phyloP scores from a whole-genome alignment of 2,888 invertebrate species.

The Siphonodentalium dalli region DNA sequence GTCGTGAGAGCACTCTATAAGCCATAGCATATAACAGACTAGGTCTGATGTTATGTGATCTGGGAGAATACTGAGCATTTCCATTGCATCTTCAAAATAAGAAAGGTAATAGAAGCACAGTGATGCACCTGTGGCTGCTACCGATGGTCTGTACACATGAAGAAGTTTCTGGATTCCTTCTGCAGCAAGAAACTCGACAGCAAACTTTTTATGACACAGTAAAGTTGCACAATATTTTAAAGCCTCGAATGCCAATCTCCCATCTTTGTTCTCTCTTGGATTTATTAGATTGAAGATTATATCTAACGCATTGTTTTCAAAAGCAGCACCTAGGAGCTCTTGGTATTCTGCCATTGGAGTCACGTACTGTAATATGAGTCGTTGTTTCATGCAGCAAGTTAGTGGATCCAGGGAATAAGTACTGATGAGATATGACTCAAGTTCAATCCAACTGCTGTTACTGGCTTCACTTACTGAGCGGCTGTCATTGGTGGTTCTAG shows the following conservation, averaged over 20 bases:
- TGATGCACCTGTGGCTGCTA: constrained; percentile 95
- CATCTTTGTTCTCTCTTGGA: constrained; percentile 85
- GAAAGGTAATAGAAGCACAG: constrained; percentile 96
- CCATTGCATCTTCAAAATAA: constrained; percentile 98
- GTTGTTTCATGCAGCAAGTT: constrained; percentile 86
- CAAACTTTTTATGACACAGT: constrained; percentile 97
- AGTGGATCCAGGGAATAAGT: constrained; percentile 89
- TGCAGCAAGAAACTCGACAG: constrained; percentile 90
- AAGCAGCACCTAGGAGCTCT: constrained; percentile 91
- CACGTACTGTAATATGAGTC: constrained; percentile 91
- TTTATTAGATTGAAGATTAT: constrained; percentile 90
- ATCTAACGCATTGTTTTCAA: constrained; percentile 90
- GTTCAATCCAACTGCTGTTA: constrained; percentile 90
- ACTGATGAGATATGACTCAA: constrained; percentile 88
- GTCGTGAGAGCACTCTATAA: constrained; percentile 94
- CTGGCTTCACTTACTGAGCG: constrained; percentile 70
- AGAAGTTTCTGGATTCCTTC: constrained; percentile 86
- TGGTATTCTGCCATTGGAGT: constrained; percentile 98
- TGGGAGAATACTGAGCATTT: constrained; percentile 81
- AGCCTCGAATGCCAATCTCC: constrained; percentile 93
- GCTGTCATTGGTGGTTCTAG: constrained; percentile 10
- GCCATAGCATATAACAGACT: constrained; percentile 91
- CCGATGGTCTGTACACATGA: constrained; percentile 89
- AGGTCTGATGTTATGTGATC: constrained; percentile 78
- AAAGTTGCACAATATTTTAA: constrained; percentile 91